These are phyloP conservation scores for Oryzias javanicus DNA, from an alignment of 2,113 vertebrate genomes.

Conservation along the genomic window DNA sequence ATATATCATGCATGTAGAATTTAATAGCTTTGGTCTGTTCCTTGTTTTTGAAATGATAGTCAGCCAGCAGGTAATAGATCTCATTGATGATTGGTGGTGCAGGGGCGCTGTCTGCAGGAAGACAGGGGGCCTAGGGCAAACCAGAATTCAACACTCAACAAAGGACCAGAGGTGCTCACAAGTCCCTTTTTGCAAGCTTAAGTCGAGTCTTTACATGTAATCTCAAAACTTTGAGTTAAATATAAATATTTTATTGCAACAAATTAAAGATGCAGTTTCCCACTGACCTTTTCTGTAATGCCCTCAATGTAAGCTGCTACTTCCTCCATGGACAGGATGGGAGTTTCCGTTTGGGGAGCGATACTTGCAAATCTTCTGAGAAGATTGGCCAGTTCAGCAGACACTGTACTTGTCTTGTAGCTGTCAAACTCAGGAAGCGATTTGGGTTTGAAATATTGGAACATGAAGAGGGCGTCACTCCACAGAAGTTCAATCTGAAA, in stretches of 20 bases:
- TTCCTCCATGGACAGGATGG: constrained; percentile 85
- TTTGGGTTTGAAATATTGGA: constrained; percentile 97
- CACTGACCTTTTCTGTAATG: constrained; percentile 83
- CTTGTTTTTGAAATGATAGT: constrained; percentile 99
- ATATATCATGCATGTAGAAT: constrained; percentile 98
- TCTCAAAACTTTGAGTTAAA: too few species aligned
- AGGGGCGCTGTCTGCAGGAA: constrained; percentile 85
- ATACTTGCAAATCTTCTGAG: constrained; percentile 88
- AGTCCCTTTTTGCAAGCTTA: too few species aligned
- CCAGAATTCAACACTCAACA: not conserved
- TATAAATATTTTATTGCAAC: too few species aligned
- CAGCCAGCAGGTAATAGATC: constrained; percentile 93
- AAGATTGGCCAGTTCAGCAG: constrained; percentile 94
- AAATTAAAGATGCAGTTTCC: not conserved
- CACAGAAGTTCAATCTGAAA: constrained; percentile 91
- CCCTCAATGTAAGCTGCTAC: constrained; percentile 93
- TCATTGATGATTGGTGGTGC: constrained; percentile 88
- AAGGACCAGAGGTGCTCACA: not conserved
- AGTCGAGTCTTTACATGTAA: too few species aligned
- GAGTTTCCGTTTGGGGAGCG: constrained; percentile 82
- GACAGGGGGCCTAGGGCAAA: constrained; percentile 81
- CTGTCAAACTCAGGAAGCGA: constrained; percentile 96
- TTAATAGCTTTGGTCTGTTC: constrained; percentile 98
- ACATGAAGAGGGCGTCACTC: constrained; percentile 92
- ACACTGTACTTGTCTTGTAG: constrained; percentile 98